Evolutionary conservation across 2,797 vertebrate species (phyloP).

Genomic region (Bufotes viridis): DNA sequence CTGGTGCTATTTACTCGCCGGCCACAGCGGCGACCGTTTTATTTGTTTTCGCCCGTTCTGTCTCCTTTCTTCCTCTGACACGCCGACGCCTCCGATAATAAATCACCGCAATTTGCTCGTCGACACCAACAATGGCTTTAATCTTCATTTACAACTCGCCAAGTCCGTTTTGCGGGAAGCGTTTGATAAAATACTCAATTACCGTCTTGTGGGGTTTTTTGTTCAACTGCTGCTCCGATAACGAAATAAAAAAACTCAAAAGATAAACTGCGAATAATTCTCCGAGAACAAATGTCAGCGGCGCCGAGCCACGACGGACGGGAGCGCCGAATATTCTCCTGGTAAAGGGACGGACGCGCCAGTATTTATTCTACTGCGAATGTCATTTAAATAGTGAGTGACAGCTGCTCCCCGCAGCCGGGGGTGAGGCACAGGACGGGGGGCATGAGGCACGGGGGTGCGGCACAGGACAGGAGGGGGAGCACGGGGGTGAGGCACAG

Average conservation of each 20-base stretch:
- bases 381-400: constrained; percentile 77
- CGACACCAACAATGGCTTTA: constrained; percentile 82
- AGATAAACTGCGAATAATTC: constrained; percentile 83
- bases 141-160: constrained; percentile 85
- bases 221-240: constrained; percentile 79
- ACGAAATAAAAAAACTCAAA: constrained; percentile 71
- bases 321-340: constrained; percentile 77
- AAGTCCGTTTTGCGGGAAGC: constrained; percentile 80
- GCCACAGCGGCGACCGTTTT: constrained; percentile 30
- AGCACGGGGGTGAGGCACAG: no score
- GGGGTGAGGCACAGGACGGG: constrained; percentile 62
- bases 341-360: constrained; percentile 73
- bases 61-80: constrained; percentile 72
- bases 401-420: constrained; percentile 74
- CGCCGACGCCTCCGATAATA: constrained; percentile 82
- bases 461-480: no score
- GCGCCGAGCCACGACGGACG: constrained; percentile 72
- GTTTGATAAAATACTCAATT: constrained; percentile 87
- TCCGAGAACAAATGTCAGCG: constrained; percentile 79
- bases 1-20: constrained; percentile 77
- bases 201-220: constrained; percentile 70
- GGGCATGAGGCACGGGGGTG: constrained; percentile 36
- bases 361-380: constrained; percentile 76
- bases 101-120: constrained; percentile 86
- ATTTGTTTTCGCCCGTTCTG: constrained; percentile 63